A percentile compares a stretch with the other conserved stretches of the same genome.
Conservation (phyloP, 2,888 invertebrate species). For the Ennomos fuscantarius region DNA sequence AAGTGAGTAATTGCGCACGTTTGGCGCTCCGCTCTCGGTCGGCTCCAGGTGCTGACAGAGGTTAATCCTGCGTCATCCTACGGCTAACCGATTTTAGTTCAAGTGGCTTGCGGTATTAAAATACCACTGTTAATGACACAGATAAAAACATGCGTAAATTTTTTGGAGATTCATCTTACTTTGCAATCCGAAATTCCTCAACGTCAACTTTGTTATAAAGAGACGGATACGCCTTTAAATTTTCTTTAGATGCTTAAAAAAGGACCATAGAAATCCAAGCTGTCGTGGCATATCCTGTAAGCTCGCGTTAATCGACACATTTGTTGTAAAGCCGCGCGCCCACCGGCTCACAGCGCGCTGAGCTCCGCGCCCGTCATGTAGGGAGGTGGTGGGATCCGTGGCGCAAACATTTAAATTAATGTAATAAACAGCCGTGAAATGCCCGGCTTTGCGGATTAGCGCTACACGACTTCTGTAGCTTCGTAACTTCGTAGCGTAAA, state of each 20-base stretch:
- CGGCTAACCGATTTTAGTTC: slow-evolving; percentile 23
- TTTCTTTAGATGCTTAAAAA: neutral
- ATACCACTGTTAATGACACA: too few relatives aligned
- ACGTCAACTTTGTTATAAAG: too few relatives aligned
- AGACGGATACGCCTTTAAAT: too few relatives aligned
- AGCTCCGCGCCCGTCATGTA: slow-evolving; percentile 37
- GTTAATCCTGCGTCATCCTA: slow-evolving; percentile 59
- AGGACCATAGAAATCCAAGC: neutral
- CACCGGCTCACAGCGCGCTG: slow-evolving; percentile 4
- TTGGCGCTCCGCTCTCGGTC: slow-evolving; percentile 49
- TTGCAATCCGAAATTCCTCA: too few relatives aligned
- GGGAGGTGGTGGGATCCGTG: slow-evolving; percentile 60
- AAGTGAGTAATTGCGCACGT: slow-evolving; percentile 72
- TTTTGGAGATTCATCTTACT: too few relatives aligned
- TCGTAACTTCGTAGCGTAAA: slow-evolving; percentile 38
- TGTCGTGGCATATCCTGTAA: slow-evolving; percentile 12
- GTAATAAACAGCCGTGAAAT: slow-evolving; percentile 82
- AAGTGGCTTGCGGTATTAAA: slow-evolving; percentile 2
- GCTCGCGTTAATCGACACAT: slow-evolving; percentile 34
- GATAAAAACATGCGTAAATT: too few relatives aligned
- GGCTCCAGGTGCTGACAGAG: slow-evolving; percentile 71
- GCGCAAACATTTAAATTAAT: slow-evolving; percentile 84
- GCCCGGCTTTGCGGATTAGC: slow-evolving; percentile 69
- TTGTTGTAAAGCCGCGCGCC: slow-evolving; percentile 15
- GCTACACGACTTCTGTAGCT: slow-evolving; percentile 44